These are phyloP conservation scores for Pachliopta kotzebuea DNA, from an alignment of 2,888 invertebrate species.

Conservation along the genomic window DNA sequence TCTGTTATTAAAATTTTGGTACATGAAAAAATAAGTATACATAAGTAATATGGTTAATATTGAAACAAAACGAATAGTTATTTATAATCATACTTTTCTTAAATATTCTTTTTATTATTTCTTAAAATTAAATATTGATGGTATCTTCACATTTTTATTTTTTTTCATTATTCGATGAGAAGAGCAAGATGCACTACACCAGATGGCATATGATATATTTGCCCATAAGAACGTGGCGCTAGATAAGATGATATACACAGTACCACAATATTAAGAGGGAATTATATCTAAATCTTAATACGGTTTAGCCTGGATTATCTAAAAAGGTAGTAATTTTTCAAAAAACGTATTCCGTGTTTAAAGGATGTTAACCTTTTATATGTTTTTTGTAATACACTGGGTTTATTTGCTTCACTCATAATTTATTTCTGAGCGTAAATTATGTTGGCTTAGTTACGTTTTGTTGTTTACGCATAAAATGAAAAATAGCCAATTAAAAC, in stretches of 20 bases:
- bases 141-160: background rate
- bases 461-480: background rate
- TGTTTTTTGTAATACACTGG: conserved; percentile 33
- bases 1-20: too few species aligned
- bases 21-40: too few species aligned
- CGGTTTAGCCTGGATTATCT: too few species aligned
- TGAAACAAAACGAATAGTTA: background rate
- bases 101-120: background rate
- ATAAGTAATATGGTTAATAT: background rate
- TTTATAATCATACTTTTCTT: background rate
- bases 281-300: too few species aligned
- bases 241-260: too few species aligned
- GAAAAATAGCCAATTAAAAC: background rate
- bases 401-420: conserved; percentile 41
- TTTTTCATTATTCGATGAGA: too few species aligned
- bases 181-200: too few species aligned
- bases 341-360: background rate
- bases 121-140: background rate
- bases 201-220: background rate
- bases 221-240: too few species aligned
- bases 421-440: conserved; percentile 46
- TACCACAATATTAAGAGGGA: too few species aligned
- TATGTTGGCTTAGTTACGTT: conserved; percentile 33
- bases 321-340: too few species aligned
- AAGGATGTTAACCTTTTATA: conserved; percentile 24